Percentiles rank a stretch among this genome's conserved stretches.
Conservation (phyloP, 2,797 vertebrate genomes). For the Muscicapa comitata region DNA sequence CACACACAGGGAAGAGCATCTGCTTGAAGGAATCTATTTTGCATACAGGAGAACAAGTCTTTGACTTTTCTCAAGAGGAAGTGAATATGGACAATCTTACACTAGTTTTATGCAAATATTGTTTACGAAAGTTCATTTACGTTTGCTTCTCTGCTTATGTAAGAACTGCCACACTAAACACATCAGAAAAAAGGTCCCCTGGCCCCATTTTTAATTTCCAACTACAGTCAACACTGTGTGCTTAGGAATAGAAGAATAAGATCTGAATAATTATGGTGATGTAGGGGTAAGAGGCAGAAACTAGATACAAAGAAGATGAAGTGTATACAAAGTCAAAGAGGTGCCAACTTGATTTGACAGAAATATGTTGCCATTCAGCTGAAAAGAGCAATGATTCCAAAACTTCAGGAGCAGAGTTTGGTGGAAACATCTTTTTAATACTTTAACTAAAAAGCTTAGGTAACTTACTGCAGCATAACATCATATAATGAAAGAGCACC, state of each 20-base stretch:
- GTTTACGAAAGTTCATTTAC: not conserved
- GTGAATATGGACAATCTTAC: not conserved
- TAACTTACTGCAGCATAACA: not conserved
- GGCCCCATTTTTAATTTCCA: not conserved
- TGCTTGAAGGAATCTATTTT: not conserved
- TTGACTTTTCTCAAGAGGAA: not conserved
- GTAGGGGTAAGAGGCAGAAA: not conserved
- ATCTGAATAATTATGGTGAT: not conserved
- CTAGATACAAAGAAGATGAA: not conserved
- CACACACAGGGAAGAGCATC: accelerated
- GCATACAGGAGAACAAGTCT: not conserved
- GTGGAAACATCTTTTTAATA: not conserved
- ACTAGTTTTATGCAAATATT: not conserved
- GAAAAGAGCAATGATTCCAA: not conserved
- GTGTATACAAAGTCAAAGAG: not conserved
- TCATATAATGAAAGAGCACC: not conserved
- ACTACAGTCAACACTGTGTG: not conserved
- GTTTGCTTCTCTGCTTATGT: not conserved
- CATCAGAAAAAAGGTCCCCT: not conserved
- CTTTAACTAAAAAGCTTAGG: not conserved
- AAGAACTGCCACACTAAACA: not conserved
- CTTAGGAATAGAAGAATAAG: not conserved
- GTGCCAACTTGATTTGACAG: not conserved
- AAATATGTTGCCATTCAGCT: not conserved
- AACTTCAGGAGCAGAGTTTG: not conserved